Percentiles rank a stretch among this genome's conserved stretches.
Conservation (phyloP, 2,113 vertebrate genomes). For the Tenrec ecaudatus region DNA sequence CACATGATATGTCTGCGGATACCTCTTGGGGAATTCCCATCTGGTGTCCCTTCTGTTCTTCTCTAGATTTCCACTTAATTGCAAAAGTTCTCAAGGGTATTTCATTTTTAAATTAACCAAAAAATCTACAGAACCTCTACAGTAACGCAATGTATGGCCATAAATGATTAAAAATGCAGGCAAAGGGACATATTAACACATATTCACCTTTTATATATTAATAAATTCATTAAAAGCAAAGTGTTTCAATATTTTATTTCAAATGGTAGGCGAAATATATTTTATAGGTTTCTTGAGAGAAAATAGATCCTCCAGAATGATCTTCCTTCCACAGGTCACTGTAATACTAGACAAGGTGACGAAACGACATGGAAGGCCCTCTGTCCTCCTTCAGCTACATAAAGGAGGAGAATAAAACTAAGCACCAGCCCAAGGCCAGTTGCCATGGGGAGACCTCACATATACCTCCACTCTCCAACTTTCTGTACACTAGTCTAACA, state of each 20-base stretch:
- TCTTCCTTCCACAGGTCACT: too few species aligned
- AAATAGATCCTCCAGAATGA: too few species aligned
- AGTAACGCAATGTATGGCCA: conserved; percentile 2
- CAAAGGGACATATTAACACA: conserved; percentile 32
- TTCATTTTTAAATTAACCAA: conserved; percentile 42
- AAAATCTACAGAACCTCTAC: background rate
- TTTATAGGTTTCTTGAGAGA: too few species aligned
- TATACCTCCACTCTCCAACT: too few species aligned
- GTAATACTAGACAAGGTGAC: too few species aligned
- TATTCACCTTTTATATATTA: background rate
- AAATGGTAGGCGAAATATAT: background rate
- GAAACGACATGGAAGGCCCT: too few species aligned
- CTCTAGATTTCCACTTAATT: conserved; percentile 47
- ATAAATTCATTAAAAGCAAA: conserved; percentile 48
- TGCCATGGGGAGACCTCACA: too few species aligned
- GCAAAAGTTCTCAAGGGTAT: conserved; percentile 43
- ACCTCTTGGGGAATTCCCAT: background rate
- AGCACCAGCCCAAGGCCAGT: too few species aligned
- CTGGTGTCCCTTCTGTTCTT: conserved; percentile 38
- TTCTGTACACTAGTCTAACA: too few species aligned
- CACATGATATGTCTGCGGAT: background rate
- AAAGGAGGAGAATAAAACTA: too few species aligned
- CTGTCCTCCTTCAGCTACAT: too few species aligned
- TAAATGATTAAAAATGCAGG: background rate
- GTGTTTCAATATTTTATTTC: background rate